Percentiles rank a stretch among this genome's conserved stretches.
Evolutionary conservation across 2,797 vertebrate genomes (phyloP).

Genomic region (Pteropus rufus): DNA sequence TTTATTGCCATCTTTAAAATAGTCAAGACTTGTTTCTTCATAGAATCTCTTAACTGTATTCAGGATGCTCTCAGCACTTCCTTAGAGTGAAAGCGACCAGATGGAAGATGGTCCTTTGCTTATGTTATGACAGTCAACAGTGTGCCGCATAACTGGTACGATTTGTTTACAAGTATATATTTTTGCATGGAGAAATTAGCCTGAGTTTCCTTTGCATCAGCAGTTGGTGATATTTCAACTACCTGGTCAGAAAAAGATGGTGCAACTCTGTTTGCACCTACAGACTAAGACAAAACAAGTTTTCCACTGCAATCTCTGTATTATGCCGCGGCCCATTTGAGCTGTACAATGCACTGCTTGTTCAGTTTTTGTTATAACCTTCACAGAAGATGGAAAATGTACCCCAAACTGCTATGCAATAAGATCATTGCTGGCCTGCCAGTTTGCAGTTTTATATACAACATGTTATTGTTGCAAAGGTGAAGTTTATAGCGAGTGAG

Average conservation of each 20-base stretch:
- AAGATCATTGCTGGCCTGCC: neutral
- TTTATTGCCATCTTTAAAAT: neutral
- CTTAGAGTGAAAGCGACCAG: neutral
- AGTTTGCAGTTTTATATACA: neutral
- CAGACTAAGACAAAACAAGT: neutral
- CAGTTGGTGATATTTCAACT: neutral
- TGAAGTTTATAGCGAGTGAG: neutral
- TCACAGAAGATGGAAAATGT: constrained; percentile 13
- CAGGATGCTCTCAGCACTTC: neutral
- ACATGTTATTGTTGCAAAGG: neutral
- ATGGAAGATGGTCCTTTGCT: neutral
- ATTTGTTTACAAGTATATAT: neutral
- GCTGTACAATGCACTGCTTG: neutral
- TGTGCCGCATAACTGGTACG: neutral
- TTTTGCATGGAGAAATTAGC: neutral
- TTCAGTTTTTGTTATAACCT: constrained; percentile 2
- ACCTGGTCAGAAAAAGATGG: neutral
- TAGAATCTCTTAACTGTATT: neutral
- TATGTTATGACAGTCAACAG: neutral
- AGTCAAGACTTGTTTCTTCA: neutral
- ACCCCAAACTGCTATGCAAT: neutral
- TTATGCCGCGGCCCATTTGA: constrained; percentile 23
- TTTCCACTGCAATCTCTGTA: neutral
- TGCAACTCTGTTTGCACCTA: neutral
- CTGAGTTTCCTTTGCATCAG: neutral